These are phyloP conservation scores for Lepidurus arcticus DNA, from an alignment of 1,140 invertebrate genomes.

Conservation along the genomic window DNA sequence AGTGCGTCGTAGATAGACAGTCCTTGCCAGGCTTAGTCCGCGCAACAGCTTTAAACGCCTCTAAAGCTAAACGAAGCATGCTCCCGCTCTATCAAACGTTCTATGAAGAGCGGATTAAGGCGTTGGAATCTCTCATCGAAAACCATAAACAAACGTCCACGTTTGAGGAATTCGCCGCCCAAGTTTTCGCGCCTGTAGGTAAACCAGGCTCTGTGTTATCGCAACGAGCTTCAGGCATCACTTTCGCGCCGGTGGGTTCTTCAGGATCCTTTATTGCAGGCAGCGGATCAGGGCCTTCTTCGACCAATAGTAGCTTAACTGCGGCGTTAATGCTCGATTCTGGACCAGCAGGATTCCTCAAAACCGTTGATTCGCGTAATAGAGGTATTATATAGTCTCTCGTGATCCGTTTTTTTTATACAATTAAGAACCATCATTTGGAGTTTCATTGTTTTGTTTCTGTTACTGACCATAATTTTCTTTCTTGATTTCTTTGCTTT, in stretches of 20 bases:
- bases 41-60: constrained; percentile 85
- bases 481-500: no score
- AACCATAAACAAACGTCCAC: constrained; percentile 82
- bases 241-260: neutral
- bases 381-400: neutral
- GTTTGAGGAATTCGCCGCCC: constrained; percentile 84
- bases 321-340: neutral
- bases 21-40: constrained; percentile 82
- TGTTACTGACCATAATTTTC: no score
- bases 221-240: constrained; percentile 10
- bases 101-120: constrained; percentile 82
- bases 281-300: neutral
- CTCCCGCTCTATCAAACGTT: constrained; percentile 86
- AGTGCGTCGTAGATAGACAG: constrained; percentile 77
- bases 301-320: constrained; percentile 2
- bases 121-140: constrained; percentile 77
- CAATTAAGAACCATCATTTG: neutral
- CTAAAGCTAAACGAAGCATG: constrained; percentile 78
- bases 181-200: constrained; percentile 52
- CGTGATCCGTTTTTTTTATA: neutral
- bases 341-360: constrained; percentile 2
- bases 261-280: neutral
- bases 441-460: no score
- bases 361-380: neutral
- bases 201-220: neutral